phyloP scores from a whole-genome alignment of 2,797 vertebrate genomes.

The Aeoliscus strigatus region DNA sequence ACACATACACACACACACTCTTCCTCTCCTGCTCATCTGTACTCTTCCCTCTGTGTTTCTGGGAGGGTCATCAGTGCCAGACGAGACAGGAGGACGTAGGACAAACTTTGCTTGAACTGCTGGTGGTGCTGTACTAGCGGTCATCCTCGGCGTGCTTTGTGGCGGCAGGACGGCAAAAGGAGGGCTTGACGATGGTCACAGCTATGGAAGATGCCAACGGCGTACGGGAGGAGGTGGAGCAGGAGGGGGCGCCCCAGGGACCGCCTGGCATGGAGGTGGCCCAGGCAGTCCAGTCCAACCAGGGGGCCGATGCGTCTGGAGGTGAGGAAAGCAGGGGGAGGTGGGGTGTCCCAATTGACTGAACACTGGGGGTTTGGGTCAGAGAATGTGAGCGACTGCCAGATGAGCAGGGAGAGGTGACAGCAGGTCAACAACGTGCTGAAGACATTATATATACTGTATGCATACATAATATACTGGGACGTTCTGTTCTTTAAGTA shows the following conservation, averaged over 20 bases:
- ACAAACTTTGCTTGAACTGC: constrained; percentile 36
- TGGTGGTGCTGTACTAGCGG: constrained; percentile 44
- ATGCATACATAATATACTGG: too few relatives aligned
- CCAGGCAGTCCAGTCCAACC: constrained; percentile 39
- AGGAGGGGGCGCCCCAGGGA: constrained; percentile 44
- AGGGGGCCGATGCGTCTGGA: constrained; percentile 57
- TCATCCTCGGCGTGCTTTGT: constrained; percentile 52
- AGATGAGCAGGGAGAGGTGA: too few relatives aligned
- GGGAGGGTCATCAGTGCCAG: constrained; percentile 37
- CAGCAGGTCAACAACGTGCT: too few relatives aligned
- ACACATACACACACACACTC: too few relatives aligned
- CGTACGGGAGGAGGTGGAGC: constrained; percentile 43
- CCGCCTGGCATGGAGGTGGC: constrained; percentile 45
- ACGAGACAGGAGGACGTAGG: constrained; percentile 50
- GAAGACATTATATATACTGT: too few relatives aligned
- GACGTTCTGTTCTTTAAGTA: too few relatives aligned
- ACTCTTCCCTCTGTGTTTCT: constrained; percentile 18
- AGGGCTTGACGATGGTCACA: constrained; percentile 62
- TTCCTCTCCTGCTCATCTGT: constrained; percentile 1
- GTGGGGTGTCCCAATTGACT: too few relatives aligned
- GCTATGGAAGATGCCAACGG: constrained; percentile 67
- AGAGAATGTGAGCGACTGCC: too few relatives aligned
- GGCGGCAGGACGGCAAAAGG: constrained; percentile 44
- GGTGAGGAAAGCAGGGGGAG: constrained; percentile 57
- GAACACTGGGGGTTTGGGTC: too few relatives aligned